Evolutionary conservation across 1,140 invertebrate genomes (phyloP).

Genomic region (Ptiloglossa arizonensis): DNA sequence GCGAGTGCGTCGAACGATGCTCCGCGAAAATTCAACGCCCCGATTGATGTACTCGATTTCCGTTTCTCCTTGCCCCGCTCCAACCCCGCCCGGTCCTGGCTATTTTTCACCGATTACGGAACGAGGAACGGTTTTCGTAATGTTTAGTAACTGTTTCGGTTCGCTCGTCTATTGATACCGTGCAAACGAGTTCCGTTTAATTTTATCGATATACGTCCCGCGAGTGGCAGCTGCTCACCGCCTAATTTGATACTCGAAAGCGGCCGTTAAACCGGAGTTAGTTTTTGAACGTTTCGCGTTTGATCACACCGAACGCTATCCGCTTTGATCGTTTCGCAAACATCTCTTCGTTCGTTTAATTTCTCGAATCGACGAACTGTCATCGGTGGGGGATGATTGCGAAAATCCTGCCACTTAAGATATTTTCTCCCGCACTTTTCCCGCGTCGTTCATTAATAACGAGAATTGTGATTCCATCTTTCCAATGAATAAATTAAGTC

Average conservation of each 20-base stretch:
- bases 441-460: no score
- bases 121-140: constrained; percentile 6
- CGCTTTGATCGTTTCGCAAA: constrained; percentile 24
- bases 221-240: not conserved
- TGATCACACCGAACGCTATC: constrained; percentile 19
- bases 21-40: not conserved
- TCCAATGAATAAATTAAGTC: no score
- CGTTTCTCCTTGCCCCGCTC: not conserved
- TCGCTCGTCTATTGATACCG: constrained; percentile 12
- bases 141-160: constrained; percentile 27
- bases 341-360: not conserved
- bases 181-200: constrained; percentile 23
- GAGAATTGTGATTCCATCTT: no score
- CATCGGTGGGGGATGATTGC: no score
- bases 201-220: constrained; percentile 26
- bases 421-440: no score
- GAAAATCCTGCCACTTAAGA: no score
- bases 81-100: no score
- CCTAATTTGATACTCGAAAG: constrained; percentile 42
- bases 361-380: not conserved
- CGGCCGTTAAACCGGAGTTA: constrained; percentile 13
- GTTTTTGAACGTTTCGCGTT: constrained; percentile 35
- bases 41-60: not conserved
- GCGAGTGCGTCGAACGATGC: not conserved
- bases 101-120: constrained; percentile 19